Evolutionary conservation across 2,113 vertebrate genomes (phyloP).

Genomic region (Clinocottus analis): DNA sequence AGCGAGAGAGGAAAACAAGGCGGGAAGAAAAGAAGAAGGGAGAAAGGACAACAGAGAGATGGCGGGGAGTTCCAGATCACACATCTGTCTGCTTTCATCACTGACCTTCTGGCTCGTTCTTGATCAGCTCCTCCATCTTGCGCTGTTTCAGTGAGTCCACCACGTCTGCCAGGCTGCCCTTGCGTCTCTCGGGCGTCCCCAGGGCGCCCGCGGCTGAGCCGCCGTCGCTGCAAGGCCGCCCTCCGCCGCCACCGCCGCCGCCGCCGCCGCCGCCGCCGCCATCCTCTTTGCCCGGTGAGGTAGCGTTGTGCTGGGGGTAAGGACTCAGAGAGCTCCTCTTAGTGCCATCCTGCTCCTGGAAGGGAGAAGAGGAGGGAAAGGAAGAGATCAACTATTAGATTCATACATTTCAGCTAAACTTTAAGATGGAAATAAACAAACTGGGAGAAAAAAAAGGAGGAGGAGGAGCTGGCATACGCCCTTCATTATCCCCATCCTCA

Average conservation of each 20-base stretch:
- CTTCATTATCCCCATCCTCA: conserved; percentile 68
- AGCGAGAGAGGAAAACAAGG: conserved; percentile 20
- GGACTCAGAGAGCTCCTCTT: conserved; percentile 93
- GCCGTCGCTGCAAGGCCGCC: conserved; percentile 90
- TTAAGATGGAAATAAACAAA: conserved; percentile 34
- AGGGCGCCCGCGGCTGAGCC: conserved; percentile 85
- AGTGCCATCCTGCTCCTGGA: conserved; percentile 93
- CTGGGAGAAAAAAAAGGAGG: conserved; percentile 8
- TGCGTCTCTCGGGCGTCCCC: conserved; percentile 95
- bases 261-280: conserved; percentile 83
- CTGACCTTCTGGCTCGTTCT: conserved; percentile 99
- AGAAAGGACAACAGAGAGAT: conserved; percentile 31
- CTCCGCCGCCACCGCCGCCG: conserved; percentile 86
- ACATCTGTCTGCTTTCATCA: conserved; percentile 64
- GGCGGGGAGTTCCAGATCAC: conserved; percentile 34
- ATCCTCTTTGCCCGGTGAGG: conserved; percentile 96
- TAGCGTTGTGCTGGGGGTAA: conserved; percentile 97
- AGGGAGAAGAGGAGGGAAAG: conserved; percentile 7
- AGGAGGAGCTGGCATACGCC: conserved; percentile 56
- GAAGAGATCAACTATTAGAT: conserved; percentile 2
- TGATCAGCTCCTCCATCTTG: conserved; percentile 99
- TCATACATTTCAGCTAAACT: conserved; percentile 1
- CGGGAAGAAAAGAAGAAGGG: conserved; percentile 16
- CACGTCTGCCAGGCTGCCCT: conserved; percentile 97
- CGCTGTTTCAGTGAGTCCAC: conserved; percentile 98